phyloP scores from a whole-genome alignment of 1,140 invertebrate species.

The Panagrolaimus sp. region DNA sequence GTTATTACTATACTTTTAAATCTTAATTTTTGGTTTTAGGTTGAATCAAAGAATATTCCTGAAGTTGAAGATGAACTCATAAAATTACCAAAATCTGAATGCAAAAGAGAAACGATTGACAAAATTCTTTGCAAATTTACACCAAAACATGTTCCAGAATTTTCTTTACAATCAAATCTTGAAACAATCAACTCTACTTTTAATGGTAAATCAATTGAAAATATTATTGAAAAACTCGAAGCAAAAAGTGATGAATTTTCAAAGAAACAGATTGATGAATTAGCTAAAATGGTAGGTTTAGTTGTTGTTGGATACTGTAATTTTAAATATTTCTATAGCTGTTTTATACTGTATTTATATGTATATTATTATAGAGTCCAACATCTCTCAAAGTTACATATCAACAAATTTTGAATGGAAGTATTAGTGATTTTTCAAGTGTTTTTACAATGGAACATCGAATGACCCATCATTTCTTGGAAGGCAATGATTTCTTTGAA shows the following conservation, averaged over 20 bases:
- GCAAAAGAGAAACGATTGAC: too few relatives aligned
- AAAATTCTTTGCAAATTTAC: constrained; percentile 27
- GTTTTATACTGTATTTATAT: neutral
- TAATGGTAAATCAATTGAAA: constrained; percentile 69
- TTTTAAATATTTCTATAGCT: neutral
- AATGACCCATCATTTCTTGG: constrained; percentile 68
- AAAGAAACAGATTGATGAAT: constrained; percentile 67
- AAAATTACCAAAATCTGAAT: too few relatives aligned
- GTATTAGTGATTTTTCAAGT: constrained; percentile 71
- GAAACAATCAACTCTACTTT: constrained; percentile 79
- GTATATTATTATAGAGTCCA: constrained; percentile 70
- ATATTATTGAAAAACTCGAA: constrained; percentile 72
- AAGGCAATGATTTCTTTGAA: constrained; percentile 81
- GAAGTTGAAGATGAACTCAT: constrained; percentile 24
- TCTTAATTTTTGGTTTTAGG: constrained; percentile 7
- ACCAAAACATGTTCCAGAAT: constrained; percentile 61
- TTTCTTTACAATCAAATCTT: constrained; percentile 71
- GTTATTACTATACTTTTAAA: too few relatives aligned
- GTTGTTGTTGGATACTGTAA: too few relatives aligned
- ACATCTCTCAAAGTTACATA: constrained; percentile 84
- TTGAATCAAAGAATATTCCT: constrained; percentile 19
- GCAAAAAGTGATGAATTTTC: constrained; percentile 76
- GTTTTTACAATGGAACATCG: constrained; percentile 86
- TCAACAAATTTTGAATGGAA: constrained; percentile 71
- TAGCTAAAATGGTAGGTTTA: constrained; percentile 70